Evolutionary conservation across 37 sponge, comb jelly and placozoan species (phyloP).

Genomic region (Ephydatia muelleri): DNA sequence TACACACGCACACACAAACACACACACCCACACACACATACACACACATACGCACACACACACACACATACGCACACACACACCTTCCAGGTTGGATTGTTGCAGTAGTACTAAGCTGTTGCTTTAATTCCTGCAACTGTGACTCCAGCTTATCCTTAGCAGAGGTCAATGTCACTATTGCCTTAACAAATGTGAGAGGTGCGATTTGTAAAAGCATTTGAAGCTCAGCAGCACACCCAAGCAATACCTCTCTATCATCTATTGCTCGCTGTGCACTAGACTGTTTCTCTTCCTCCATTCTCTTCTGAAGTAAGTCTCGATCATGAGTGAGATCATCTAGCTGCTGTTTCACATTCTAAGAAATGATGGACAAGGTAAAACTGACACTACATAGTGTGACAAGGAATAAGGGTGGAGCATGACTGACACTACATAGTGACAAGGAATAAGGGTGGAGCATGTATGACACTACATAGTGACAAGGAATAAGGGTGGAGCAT

Average conservation of each 20-base stretch:
- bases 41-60: too few relatives aligned
- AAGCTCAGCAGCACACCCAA: background rate
- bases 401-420: background rate
- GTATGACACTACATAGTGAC: too few relatives aligned
- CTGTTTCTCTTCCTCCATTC: background rate
- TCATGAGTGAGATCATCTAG: background rate
- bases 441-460: background rate
- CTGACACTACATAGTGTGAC: too few relatives aligned
- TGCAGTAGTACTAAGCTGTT: background rate
- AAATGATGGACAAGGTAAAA: background rate
- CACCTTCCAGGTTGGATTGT: background rate
- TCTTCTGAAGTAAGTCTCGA: slow-evolving; percentile 9
- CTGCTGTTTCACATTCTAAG: background rate
- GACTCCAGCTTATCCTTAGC: background rate
- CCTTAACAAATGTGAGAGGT: too few relatives aligned
- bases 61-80: background rate
- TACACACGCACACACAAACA: too few relatives aligned
- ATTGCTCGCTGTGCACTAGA: background rate
- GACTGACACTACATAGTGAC: too few relatives aligned
- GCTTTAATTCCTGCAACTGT: background rate
- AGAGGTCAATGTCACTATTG: background rate
- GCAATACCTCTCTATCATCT: background rate
- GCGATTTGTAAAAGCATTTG: too few relatives aligned
- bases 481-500: background rate
- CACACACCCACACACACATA: too few relatives aligned